A percentile compares a stretch with the other conserved stretches of the same genome.
Evolutionary conservation across 2,113 vertebrate species (phyloP).

Genomic region (Sturnira hondurensis): DNA sequence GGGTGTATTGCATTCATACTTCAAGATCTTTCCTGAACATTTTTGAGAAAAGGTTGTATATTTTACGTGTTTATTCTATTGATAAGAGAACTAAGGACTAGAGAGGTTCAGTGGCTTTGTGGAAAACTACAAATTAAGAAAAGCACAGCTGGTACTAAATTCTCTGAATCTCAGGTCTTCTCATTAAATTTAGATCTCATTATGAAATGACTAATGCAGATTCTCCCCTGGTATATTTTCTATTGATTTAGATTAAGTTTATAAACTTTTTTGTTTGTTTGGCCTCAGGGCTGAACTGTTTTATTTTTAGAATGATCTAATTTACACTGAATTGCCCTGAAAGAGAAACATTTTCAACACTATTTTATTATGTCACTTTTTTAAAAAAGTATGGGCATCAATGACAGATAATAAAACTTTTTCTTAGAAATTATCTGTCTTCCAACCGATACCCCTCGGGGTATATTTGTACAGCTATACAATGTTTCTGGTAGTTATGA

Average conservation of each 20-base stretch:
- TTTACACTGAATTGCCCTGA: background rate
- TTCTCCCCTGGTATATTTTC: background rate
- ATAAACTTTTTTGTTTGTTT: background rate
- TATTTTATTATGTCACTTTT: background rate
- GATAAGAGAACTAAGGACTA: background rate
- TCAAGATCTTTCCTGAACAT: background rate
- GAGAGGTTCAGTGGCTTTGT: background rate
- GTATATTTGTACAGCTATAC: background rate
- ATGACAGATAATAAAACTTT: background rate
- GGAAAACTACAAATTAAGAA: background rate
- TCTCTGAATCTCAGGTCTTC: background rate
- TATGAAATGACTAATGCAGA: background rate
- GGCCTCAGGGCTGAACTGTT: background rate
- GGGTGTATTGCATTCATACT: background rate
- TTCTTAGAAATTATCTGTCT: slow-evolving; percentile 4
- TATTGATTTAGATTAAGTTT: background rate
- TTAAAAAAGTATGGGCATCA: background rate
- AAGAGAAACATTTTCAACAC: background rate
- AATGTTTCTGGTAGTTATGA: background rate
- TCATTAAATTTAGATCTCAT: slow-evolving; percentile 12
- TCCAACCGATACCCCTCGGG: background rate
- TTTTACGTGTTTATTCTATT: background rate
- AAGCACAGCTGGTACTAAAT: background rate
- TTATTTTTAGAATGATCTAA: slow-evolving; percentile 19
- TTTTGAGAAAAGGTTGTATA: background rate